A percentile compares a stretch with the other conserved stretches of the same genome.
Evolutionary conservation across 2,797 vertebrate genomes (phyloP).

Genomic region (Corythornis leucogaster): DNA sequence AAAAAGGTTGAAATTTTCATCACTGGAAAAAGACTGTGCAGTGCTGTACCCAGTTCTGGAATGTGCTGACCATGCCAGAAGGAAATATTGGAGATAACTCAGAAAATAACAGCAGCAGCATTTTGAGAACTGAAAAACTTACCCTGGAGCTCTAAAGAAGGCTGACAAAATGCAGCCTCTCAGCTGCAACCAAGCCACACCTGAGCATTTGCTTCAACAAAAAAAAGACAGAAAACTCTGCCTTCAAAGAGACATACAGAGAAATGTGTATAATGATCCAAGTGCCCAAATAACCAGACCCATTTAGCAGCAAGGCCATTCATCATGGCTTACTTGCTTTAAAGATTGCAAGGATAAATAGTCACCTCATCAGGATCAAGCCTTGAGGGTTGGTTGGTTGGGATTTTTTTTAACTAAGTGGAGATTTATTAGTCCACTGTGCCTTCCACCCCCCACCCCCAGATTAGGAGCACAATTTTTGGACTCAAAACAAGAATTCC

Average conservation of each 20-base stretch:
- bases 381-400: accelerated
- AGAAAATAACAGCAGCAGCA: background rate
- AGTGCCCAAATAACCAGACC: background rate
- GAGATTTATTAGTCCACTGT: background rate
- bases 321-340: background rate
- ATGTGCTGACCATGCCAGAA: background rate
- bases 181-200: background rate
- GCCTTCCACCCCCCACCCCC: too few species aligned
- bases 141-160: background rate
- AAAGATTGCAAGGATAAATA: background rate
- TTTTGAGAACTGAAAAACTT: background rate
- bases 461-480: background rate
- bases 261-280: background rate
- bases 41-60: background rate
- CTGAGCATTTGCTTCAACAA: background rate
- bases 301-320: background rate
- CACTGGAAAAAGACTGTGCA: background rate
- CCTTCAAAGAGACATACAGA: background rate
- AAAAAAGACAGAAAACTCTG: background rate
- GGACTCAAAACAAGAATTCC: background rate
- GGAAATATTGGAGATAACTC: background rate
- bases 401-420: background rate
- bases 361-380: background rate
- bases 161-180: background rate
- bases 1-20: background rate